Conservation (phyloP, 2,113 vertebrate species). For the Irena cyanogastra region DNA sequence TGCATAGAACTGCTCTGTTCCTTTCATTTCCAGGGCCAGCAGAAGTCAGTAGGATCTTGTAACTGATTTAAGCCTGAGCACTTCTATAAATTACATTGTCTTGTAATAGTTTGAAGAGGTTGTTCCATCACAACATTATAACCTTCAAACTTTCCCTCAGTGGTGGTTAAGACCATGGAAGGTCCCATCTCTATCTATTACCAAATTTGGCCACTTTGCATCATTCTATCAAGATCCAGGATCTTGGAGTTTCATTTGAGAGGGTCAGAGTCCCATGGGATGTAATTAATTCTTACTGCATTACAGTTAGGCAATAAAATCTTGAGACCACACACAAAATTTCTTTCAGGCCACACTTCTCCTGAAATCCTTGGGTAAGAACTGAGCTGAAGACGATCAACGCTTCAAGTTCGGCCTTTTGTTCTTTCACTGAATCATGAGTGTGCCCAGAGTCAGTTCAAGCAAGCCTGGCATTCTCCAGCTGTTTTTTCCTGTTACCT, state of each 20-base stretch:
- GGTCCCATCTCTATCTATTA: neutral
- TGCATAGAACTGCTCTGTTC: neutral
- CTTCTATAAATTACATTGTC: neutral
- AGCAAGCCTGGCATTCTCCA: neutral
- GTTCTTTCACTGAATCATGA: neutral
- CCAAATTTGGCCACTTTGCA: conserved; percentile 3
- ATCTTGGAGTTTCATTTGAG: neutral
- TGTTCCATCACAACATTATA: neutral
- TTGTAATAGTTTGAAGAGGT: neutral
- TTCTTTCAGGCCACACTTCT: conserved; percentile 1
- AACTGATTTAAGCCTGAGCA: neutral
- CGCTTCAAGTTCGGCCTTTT: neutral
- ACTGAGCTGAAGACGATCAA: neutral
- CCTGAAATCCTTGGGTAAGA: neutral
- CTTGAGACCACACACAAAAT: conserved; percentile 37
- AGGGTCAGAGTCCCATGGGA: neutral
- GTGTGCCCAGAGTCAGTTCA: neutral
- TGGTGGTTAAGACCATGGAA: neutral
- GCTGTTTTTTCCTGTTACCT: neutral
- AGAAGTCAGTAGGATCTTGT: neutral
- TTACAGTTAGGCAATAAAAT: conserved; percentile 26
- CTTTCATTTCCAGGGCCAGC: neutral
- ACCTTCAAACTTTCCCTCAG: neutral
- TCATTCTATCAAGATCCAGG: neutral
- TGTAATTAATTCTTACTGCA: neutral